These are phyloP conservation scores for Amazona vittata DNA, from an alignment of 2,113 vertebrate genomes.

Conservation along the genomic window DNA sequence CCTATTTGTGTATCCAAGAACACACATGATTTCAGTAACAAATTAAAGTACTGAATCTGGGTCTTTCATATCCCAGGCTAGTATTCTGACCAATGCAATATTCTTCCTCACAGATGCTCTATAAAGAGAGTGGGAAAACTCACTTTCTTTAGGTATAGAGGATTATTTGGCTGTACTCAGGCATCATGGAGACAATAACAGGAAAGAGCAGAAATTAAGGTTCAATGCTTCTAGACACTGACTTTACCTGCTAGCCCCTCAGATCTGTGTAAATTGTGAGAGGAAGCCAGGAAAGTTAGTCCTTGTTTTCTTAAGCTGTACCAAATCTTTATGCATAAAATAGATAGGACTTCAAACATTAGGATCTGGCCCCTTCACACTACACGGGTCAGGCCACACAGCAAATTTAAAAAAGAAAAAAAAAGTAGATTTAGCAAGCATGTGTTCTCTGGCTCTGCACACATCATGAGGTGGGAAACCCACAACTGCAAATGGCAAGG, in stretches of 20 bases:
- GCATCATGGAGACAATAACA: background rate
- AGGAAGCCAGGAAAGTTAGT: background rate
- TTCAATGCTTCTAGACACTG: background rate
- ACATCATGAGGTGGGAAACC: background rate
- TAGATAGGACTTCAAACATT: background rate
- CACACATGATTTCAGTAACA: background rate
- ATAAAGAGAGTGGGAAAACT: background rate
- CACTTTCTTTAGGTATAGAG: background rate
- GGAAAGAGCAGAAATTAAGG: background rate
- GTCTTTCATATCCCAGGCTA: background rate
- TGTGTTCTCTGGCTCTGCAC: background rate
- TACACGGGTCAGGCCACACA: background rate
- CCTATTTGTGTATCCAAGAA: background rate
- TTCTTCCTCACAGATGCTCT: background rate
- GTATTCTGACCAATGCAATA: no score
- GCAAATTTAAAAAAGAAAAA: background rate
- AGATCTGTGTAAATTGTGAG: background rate
- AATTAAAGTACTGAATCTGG: background rate
- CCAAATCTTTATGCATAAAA: background rate
- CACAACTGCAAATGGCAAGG: background rate
- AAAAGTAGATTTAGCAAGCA: background rate
- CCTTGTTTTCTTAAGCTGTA: background rate
- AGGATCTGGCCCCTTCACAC: background rate
- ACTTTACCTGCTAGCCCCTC: background rate
- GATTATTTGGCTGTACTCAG: background rate